Evolutionary conservation across 2,113 vertebrate genomes (phyloP), one percentile per base, ranked within the genome.

Genomic region (Sceloporus undulatus): DNA sequence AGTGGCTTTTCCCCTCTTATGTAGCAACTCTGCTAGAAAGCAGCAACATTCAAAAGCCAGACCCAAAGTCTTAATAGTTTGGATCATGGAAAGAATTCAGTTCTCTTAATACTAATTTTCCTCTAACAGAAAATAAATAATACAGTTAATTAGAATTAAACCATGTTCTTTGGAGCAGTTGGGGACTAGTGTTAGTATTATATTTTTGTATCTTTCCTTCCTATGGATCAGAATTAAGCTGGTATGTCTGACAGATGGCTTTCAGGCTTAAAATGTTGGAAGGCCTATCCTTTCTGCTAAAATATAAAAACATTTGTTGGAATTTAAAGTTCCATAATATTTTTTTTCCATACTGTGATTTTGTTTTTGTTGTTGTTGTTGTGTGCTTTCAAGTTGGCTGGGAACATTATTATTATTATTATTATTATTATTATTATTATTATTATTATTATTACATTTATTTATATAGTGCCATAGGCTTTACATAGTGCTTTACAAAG

Each of bases 51-150:
- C 84, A 88, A 92, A 89, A 83, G 80, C 38, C 59, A 86, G 74
- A 76, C 65, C 1, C 16, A 81, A 78, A 83, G 23, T 88, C 75
- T 59, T 84, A 54, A 79, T 42, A 84, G 19, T 34, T 79, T 88
- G 82, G 86, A 88, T 77, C 90, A 79, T 81, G 90, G 80, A 94
- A 94, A 79, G 89, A 87, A 82, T 59, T 91, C 25, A 10, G 77
- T 87, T 80, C 77, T 80, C 77, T 87, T 68, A 80, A 81, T 87
- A 52, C 85, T n/a, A 40, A 38, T 81, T 29, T 34, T 62, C 68
- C 68, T 80, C n/a, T 56, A 66, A 68, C 62, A 85, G 42, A 73
- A 71, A 80, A 48, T 80, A 73, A 74, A 68, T 74, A 84, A 74
- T 54, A 84, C 38, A 34, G 73, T 79, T 73, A 80, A 87, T 81